phyloP scores from a whole-genome alignment of 2,888 invertebrate species.

The Leptopilina myrica region DNA sequence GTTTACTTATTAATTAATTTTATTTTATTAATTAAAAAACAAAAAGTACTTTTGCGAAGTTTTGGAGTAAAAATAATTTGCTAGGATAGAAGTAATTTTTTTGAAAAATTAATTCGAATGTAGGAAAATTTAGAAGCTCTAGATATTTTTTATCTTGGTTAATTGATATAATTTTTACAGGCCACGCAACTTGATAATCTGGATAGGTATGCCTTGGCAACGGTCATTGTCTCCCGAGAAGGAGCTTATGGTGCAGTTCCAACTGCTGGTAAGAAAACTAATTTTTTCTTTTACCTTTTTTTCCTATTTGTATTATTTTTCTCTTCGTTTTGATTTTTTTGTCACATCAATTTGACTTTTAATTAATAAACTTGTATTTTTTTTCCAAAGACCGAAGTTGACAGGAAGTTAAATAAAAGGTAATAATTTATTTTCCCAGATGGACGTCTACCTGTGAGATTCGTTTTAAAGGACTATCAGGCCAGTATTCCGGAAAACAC shows the following conservation, averaged over 20 bases:
- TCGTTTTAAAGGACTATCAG: conserved; percentile 84
- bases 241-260: conserved; percentile 77
- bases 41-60: no score
- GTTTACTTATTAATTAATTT: neutral
- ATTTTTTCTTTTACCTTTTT: neutral
- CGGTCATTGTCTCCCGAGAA: conserved; percentile 83
- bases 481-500: conserved; percentile 87
- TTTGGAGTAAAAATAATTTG: no score
- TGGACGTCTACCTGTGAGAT: conserved; percentile 79
- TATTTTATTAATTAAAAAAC: no score
- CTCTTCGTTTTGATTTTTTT: no score
- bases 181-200: conserved; percentile 91
- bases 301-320: no score
- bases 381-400: neutral
- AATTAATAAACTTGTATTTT: no score
- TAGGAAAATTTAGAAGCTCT: no score
- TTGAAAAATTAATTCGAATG: no score
- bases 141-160: no score
- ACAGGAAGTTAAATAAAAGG: neutral
- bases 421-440: conserved; percentile 51
- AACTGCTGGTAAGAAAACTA: conserved; percentile 65
- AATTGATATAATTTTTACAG: conserved; percentile 71
- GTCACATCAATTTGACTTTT: no score
- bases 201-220: conserved; percentile 91
- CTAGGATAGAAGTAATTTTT: no score